Conservation (phyloP, 2,797 vertebrate species). For the Vireo griseus region DNA sequence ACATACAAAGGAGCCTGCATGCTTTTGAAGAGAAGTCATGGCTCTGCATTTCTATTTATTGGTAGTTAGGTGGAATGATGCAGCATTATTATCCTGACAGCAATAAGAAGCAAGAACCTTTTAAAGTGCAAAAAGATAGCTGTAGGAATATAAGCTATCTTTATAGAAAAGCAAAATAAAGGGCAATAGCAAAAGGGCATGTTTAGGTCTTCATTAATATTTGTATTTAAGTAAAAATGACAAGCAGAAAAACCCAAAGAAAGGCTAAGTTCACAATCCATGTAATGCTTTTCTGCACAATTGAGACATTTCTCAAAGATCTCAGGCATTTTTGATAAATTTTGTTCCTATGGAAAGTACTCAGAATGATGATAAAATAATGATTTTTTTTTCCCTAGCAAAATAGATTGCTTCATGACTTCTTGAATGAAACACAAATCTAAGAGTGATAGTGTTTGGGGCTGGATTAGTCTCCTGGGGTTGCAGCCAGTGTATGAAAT, state of each 20-base stretch:
- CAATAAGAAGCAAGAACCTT: constrained; percentile 22
- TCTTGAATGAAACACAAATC: constrained; percentile 63
- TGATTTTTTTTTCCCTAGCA: background rate
- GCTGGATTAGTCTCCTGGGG: constrained; percentile 43
- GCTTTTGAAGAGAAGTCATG: constrained; percentile 39
- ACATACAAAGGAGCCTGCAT: constrained; percentile 18
- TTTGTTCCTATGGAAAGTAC: constrained; percentile 8
- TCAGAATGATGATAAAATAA: constrained; percentile 28
- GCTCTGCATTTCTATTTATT: constrained; percentile 52
- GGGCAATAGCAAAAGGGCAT: constrained; percentile 22
- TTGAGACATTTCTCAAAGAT: constrained; percentile 21
- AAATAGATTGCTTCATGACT: constrained; percentile 59
- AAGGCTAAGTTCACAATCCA: constrained; percentile 1
- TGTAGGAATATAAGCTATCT: constrained; percentile 28
- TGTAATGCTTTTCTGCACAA: background rate
- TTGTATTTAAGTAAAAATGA: constrained; percentile 51
- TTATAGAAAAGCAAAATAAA: constrained; percentile 39
- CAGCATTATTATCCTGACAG: constrained; percentile 51
- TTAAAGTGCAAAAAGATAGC: constrained; percentile 10
- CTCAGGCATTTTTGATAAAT: constrained; percentile 20
- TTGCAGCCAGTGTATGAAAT: constrained; percentile 47
- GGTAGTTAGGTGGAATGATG: constrained; percentile 46
- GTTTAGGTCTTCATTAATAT: constrained; percentile 34
- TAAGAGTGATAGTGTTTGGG: constrained; percentile 34
- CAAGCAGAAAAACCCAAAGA: constrained; percentile 7